Evolutionary conservation across 1,140 invertebrate species (phyloP), one percentile per base, ranked within the genome.

Genomic region (Atta colombica): DNA sequence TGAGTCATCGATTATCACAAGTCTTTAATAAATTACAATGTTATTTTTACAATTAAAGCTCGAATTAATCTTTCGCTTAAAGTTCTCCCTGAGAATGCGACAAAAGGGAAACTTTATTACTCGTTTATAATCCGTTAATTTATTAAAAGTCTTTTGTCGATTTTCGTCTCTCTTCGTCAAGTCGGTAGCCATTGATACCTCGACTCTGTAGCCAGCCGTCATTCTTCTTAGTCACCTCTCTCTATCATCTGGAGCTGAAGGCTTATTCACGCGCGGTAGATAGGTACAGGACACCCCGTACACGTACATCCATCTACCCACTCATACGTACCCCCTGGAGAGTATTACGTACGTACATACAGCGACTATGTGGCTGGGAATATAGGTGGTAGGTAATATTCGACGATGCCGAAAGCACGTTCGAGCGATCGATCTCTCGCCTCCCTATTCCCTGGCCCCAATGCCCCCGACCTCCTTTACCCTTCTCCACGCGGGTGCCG

Each of bases 321-420:
- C 65, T 63, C 58, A 80, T 75, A 80, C 89, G 74, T 80, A 87
- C 66, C 53, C 77, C 65, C 69, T 28, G 51, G 86, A 82, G 77
- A 89, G 88, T 90, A 89, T 90, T 90, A 90, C 88, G 77, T 90
- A 90, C 85, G 63, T 89, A 80, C 72, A 74, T 80, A 80, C 35
- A 78, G 49, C 72, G 71, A 28, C 80, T 82, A 90, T 90, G 89
- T 90, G 78, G 89, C 78, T 63, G 85, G 88, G 77, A 81, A 80
- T 87, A 85, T 90, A 90, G 87, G 87, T 87, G 69, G 87, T 87
- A 86, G 89, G 91, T 92, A 93, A 92, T 91, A 92, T 91, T 92
- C 92, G 92, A 87, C 87, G 87, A 91, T 87, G 90, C 86, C 90
- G 90, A 91, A 91, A 91, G 90, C 91, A 92, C 92, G 92, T 92